Conservation (phyloP, 2,888 invertebrate genomes). For the Willowsia nigromaculata region DNA sequence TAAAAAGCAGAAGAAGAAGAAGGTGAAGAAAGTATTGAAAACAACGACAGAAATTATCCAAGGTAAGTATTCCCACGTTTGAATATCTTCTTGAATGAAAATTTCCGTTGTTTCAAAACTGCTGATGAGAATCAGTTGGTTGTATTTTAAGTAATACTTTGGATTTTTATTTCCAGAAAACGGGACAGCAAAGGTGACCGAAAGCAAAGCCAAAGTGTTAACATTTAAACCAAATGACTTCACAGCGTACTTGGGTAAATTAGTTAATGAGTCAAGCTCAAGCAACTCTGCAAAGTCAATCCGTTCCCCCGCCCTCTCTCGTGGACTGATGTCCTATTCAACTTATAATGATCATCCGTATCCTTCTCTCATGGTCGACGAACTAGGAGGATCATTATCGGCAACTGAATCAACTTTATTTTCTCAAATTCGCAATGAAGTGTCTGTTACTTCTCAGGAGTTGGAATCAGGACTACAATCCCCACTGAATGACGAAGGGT, state of each 20-base stretch:
- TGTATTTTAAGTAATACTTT: background rate
- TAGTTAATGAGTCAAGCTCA: background rate
- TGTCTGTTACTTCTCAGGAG: too few species aligned
- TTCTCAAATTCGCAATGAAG: too few species aligned
- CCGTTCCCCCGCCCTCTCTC: background rate
- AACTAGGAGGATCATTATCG: too few species aligned
- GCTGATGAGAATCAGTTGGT: background rate
- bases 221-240: constrained; percentile 86
- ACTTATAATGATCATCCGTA: constrained; percentile 1
- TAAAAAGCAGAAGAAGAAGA: constrained; percentile 81
- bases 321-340: constrained; percentile 33
- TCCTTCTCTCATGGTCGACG: background rate
- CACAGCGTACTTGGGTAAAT: constrained; percentile 83
- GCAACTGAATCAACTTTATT: too few species aligned
- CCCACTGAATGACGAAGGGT: background rate
- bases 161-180: constrained; percentile 25
- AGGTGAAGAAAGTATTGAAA: constrained; percentile 80
- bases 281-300: background rate
- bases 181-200: constrained; percentile 80
- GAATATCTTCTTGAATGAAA: background rate
- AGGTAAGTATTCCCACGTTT: constrained; percentile 81
- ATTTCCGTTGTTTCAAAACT: background rate
- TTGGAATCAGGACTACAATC: too few species aligned
- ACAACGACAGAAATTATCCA: constrained; percentile 86
- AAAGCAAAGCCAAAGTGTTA: constrained; percentile 86